Percentiles rank a stretch among this genome's conserved stretches.
phyloP scores from a whole-genome alignment of 2,797 vertebrate genomes.

The Semaprochilodus insignis region DNA sequence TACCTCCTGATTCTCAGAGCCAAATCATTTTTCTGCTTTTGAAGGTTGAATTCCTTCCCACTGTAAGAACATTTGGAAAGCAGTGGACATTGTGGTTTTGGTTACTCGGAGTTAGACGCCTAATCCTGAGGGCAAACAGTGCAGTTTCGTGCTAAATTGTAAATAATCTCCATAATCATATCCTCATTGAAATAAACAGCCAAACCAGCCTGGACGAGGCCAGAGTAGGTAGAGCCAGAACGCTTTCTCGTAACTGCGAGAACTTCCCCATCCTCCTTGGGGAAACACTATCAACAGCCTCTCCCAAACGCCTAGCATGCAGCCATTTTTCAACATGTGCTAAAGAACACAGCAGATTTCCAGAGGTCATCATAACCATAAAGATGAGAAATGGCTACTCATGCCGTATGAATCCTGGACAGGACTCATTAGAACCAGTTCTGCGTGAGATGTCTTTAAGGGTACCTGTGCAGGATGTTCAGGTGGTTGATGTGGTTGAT shows the following conservation, averaged over 20 bases:
- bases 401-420: neutral
- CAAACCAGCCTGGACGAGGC: neutral
- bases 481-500: too few species aligned
- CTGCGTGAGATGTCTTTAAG: too few species aligned
- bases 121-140: neutral
- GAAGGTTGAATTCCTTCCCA: conserved; percentile 1
- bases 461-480: neutral
- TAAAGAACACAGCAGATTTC: neutral
- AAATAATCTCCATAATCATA: conserved; percentile 11
- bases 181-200: conserved; percentile 15
- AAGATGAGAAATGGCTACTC: neutral
- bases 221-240: neutral
- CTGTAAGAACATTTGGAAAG: neutral
- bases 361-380: neutral
- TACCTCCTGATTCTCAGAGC: neutral
- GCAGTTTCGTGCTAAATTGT: conserved; percentile 4
- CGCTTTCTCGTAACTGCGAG: neutral
- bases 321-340: neutral
- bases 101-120: neutral
- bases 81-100: neutral
- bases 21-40: conserved; percentile 3
- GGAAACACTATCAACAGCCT: neutral
- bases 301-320: conserved; percentile 5
- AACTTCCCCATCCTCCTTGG: neutral
- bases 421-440: neutral